Base-by-base conservation (phyloP, 2,888 invertebrate species). In the Melangyna quadrimaculata region DNA sequence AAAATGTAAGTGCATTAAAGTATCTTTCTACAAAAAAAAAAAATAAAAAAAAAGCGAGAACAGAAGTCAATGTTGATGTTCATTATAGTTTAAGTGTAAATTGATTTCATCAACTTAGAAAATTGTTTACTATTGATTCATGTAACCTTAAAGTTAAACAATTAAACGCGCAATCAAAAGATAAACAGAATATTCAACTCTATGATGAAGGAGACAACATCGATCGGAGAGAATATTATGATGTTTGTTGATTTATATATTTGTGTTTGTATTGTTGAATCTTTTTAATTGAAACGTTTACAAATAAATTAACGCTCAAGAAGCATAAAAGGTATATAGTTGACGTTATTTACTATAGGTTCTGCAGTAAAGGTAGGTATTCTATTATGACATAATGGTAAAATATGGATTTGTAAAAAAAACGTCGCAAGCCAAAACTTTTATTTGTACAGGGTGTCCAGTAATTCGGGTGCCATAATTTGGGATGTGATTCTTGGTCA, bases 1-100 rank as follows among this genome's bases (percentile, higher is more conserved):
- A 45, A 43, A 17, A 22, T 55, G 7, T 37, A 12, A 79, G 79
- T 75, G 71, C 67, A 67, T 32, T 22, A 27, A 1, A 37, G 8
- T 37, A 37, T 59, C 22, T 59, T 1, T 19, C 22, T 24, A 65
- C 65, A 74, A 75, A 51, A 65, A 40, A 51, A 78, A 59, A 77
- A 72, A 70, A 9, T 3, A 19, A 8, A 9, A 19, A 29, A 24
- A 19, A 51, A 17, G 10, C 22, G 24, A 83, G 71, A 84, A 79
- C 83, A 71, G 84, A 67, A 79, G 79, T 84, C 84, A 79, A 84
- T 75, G 74, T 59, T 59, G 75, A 79, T 79, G 48, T 71, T 84
- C 71, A 78, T 84, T 84, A 57, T 37, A 75, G 79, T 84, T 65
- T 55, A 53, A 84, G 84, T 84, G 84, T 75, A 71, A 79, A 84